Base-by-base conservation (phyloP, 2,797 vertebrate genomes). In the Acipenser oxyrinchus region DNA sequence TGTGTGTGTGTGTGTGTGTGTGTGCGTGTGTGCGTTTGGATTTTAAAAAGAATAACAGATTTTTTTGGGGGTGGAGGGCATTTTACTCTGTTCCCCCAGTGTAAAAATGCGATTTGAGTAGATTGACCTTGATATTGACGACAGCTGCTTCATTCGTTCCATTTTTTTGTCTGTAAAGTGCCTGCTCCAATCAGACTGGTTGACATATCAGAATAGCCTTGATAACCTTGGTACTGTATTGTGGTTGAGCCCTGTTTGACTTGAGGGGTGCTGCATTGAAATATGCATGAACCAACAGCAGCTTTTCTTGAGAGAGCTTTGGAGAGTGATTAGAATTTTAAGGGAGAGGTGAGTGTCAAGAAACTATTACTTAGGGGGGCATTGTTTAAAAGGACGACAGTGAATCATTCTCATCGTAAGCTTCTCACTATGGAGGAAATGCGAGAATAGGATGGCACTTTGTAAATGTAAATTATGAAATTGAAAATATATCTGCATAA, bases 231-330 rank as follows among this genome's bases (percentile, higher is more conserved):
- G 15, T 13, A 50, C 23, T 51, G 10, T 8, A 59, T 66, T 57
- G 7, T 65, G n/a, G 15, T 23, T 23, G 63, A 15, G 51, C 52
- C 6, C 63, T 23, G 13, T 55, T 37, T 51, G 53, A 37, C 37
- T 37, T 65, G 50, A 15, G 63, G 10, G 37, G 11, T 7, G 49
- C 8, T 8, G 53, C 15, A 65, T 65, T 65, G 12, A 65, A 51
- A 65, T 65, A 53, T 65, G 49, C 63, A 64, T 51, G 49, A 64
- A 64, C n/a, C 63, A 10, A 9, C 51, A 49, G 15, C 51, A 53
- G 50, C 11, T 15, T 53, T 37, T 53, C n/a, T 23, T 15, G 11
- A 37, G 23, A 53, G 50, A 53, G 13, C 65, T 13, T 49, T 10
- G 4, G 12, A 65, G 57, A 37, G 11, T 23, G 49, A 37, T 37